Evolutionary conservation across 2,888 invertebrate species (phyloP).

Genomic region (Pterobdella sp.): DNA sequence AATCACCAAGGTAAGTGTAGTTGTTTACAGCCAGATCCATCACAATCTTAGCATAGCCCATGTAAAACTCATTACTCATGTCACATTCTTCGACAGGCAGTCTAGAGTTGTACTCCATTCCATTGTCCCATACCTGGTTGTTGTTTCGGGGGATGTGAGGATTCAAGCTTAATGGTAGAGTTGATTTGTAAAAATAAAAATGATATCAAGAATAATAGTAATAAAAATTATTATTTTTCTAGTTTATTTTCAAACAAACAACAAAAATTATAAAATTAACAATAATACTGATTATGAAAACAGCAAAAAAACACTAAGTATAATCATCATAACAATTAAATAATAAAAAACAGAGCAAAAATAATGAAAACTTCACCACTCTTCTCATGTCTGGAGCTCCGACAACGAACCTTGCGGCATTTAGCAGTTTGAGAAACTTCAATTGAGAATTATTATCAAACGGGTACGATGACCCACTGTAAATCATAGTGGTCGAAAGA

Average conservation of each 20-base stretch:
- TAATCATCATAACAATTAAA: too few species aligned
- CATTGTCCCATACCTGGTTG: background rate
- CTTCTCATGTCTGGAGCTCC: slow-evolving; percentile 3
- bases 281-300: too few species aligned
- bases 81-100: background rate
- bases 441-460: too few species aligned
- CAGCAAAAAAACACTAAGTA: too few species aligned
- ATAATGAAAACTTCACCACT: background rate
- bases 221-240: too few species aligned
- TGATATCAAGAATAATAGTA: too few species aligned
- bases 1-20: background rate
- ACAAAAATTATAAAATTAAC: too few species aligned
- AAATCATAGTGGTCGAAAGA: background rate
- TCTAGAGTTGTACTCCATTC: background rate
- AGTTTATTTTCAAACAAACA: too few species aligned
- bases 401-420: background rate
- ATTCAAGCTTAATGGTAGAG: too few species aligned
- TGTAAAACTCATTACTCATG: background rate
- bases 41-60: background rate
- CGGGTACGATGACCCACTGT: too few species aligned
- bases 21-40: background rate
- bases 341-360: too few species aligned
- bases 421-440: background rate
- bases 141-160: background rate
- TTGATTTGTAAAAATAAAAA: too few species aligned